Evolutionary conservation across 1,140 invertebrate genomes (phyloP).

Genomic region (Myzus persicae): DNA sequence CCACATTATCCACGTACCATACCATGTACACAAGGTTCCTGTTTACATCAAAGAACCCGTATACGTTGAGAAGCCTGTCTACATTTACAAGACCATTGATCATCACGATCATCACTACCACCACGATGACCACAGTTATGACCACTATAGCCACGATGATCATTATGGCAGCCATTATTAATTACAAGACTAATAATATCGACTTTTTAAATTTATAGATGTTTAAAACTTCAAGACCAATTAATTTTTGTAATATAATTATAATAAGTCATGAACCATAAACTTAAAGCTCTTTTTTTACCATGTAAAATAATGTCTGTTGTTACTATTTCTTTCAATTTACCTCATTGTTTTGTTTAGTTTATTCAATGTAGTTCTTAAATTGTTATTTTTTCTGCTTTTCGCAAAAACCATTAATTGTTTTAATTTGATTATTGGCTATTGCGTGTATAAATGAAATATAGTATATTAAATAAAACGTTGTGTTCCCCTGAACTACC

Average conservation of each 20-base stretch:
- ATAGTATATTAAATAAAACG: background rate
- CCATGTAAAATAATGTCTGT: slow-evolving; percentile 1
- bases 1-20: slow-evolving; percentile 55
- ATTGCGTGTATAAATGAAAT: background rate
- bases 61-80: slow-evolving; percentile 53
- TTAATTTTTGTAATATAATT: background rate
- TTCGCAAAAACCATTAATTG: background rate
- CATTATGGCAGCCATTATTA: slow-evolving; percentile 43
- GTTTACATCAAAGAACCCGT: slow-evolving; percentile 54
- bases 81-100: slow-evolving; percentile 42
- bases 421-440: background rate
- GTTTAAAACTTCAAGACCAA: background rate
- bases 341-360: slow-evolving; percentile 8
- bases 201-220: background rate
- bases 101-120: slow-evolving; percentile 53
- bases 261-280: background rate
- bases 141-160: background rate
- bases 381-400: background rate
- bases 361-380: background rate
- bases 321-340: background rate
- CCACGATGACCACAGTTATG: slow-evolving; percentile 12
- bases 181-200: slow-evolving; percentile 10
- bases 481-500: background rate
- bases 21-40: slow-evolving; percentile 48
- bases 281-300: background rate